Conservation (phyloP, 2,113 vertebrate genomes). For the Macheiramphus alcinus region DNA sequence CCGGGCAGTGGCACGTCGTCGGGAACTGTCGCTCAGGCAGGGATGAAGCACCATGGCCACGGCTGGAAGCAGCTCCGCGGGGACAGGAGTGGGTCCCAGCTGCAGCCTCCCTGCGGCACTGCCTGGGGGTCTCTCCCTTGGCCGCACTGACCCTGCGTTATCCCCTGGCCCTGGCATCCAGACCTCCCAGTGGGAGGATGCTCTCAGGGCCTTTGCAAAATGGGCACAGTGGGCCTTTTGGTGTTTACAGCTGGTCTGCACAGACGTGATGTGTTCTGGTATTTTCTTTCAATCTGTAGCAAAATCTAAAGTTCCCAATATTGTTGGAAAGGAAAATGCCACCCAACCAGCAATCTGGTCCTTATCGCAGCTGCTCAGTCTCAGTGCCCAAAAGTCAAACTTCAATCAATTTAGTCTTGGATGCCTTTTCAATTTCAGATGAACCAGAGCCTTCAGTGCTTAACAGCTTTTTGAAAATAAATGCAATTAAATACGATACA, state of each 20-base stretch:
- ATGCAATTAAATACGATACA: background rate
- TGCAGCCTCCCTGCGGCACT: background rate
- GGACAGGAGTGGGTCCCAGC: background rate
- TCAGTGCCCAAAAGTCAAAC: background rate
- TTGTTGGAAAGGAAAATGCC: background rate
- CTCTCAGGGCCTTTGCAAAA: background rate
- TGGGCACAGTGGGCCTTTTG: background rate
- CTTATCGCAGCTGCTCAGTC: background rate
- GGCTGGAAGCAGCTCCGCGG: background rate
- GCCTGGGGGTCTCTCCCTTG: background rate
- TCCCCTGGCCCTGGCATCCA: background rate
- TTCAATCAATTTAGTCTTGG: conserved; percentile 12
- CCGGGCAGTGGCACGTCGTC: rapidly evolving
- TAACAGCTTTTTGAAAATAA: background rate
- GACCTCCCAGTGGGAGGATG: rapidly evolving
- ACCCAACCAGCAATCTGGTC: background rate
- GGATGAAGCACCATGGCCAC: background rate
- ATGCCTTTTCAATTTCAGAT: conserved; percentile 9
- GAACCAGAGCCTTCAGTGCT: background rate
- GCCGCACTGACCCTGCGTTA: background rate
- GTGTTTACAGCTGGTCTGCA: background rate
- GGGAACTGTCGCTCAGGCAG: background rate
- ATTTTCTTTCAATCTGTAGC: background rate
- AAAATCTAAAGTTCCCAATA: background rate
- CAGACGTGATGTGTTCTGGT: background rate